Base-by-base conservation (phyloP, 2,888 invertebrate genomes). In the Tetrapedia diversipes region DNA sequence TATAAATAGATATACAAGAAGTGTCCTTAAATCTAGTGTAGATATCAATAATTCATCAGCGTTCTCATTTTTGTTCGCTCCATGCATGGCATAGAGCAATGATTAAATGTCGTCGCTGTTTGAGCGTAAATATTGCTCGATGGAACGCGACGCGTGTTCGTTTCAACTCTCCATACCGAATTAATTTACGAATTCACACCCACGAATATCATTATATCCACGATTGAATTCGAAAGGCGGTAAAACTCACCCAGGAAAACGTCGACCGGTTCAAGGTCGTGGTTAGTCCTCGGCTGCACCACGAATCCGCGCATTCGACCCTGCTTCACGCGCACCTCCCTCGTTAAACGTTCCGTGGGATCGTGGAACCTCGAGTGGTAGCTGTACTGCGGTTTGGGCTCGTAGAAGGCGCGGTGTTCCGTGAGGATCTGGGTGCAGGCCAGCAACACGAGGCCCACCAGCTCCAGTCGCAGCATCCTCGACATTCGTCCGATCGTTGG, bases 221-320 rank as follows among this genome's bases (percentile, higher is more conserved):
- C n/a, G n/a, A n/a, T n/a, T n/a, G n/a, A n/a, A n/a, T n/a, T n/a
- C n/a, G n/a, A n/a, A 11, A 3, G 10, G 2, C 3, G 11, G n/a
- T 24, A n/a, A 63, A 76, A 86, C 88, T 87, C 67, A 91, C 91
- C 96, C 65, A 95, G 92, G 89, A 95, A 96, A 90, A 96, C 95
- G 89, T 96, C 96, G 77, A 96, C 95, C 34, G 93, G 92, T 85
- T 94, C 94, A 70, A 96, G 90, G 41, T 94, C 93, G 66, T 94
- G 94, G 83, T 94, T 94, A 43, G 94, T 92, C 83, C 94, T 94
- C 4, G 95, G 95, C 80, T 94, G 94, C 47, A 95, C 94, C 24
- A 95, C 93, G 75, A 95, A 92, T 57, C 96, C 96, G 83, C 95
- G 93, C 11, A 96, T 89, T 49, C 93, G 93, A 0, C 96, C 96